A percentile compares a stretch with the other conserved stretches of the same genome.
Conservation (phyloP, 2,888 invertebrate genomes). For the Drosophila antonietae region DNA sequence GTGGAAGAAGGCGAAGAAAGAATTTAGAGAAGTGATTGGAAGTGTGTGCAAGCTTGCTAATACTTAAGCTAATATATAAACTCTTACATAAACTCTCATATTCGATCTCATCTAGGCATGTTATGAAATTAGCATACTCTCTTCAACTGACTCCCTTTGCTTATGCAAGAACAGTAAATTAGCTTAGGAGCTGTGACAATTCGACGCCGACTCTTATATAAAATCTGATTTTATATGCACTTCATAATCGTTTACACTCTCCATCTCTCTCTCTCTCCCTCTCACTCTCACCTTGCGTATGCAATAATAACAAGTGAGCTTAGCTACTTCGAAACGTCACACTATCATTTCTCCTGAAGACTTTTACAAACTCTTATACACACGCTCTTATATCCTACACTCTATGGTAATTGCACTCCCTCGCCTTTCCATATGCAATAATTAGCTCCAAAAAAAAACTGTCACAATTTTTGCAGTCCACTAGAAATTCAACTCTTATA, state of each 20-base stretch:
- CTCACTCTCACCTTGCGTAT: background rate
- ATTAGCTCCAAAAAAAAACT: conserved; percentile 59
- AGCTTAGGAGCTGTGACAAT: background rate
- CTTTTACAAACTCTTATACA: conserved; percentile 2
- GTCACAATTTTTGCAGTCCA: conserved; percentile 8
- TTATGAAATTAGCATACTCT: background rate
- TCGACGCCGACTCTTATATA: background rate
- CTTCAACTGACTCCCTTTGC: background rate
- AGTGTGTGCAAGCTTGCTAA: background rate
- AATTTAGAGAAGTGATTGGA: conserved; percentile 12
- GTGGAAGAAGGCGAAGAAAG: conserved; percentile 16
- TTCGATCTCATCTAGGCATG: background rate
- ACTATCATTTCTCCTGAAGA: background rate
- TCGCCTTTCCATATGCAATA: conserved; percentile 35
- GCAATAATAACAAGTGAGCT: conserved; percentile 47
- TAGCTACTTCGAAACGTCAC: conserved; percentile 41
- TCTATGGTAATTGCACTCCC: conserved; percentile 12
- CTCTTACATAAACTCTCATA: background rate
- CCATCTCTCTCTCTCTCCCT: background rate
- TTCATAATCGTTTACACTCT: background rate
- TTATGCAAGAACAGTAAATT: background rate
- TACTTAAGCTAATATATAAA: background rate
- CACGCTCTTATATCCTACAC: background rate
- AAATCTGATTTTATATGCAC: background rate
- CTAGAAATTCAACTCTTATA: conserved; percentile 47